phyloP scores from a whole-genome alignment of 2,797 vertebrate genomes.

The Intellagama lesueurii region DNA sequence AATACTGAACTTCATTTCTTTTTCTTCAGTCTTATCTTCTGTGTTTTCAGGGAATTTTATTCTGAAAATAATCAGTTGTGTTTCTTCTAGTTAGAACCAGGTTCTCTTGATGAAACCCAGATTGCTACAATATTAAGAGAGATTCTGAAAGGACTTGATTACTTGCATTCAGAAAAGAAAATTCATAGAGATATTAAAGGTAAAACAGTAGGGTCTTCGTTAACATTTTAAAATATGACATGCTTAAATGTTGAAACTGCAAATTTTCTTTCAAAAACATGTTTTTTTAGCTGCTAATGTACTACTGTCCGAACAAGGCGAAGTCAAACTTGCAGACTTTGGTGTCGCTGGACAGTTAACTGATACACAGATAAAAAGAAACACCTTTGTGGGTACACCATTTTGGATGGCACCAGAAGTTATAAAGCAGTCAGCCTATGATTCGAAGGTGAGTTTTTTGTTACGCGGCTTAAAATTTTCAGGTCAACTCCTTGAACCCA shows the following conservation, averaged over 20 bases:
- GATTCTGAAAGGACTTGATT: slow-evolving; percentile 96
- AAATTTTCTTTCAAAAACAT: slow-evolving; percentile 4
- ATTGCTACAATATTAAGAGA: slow-evolving; percentile 97
- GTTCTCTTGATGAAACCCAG: slow-evolving; percentile 92
- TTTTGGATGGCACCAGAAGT: slow-evolving; percentile 99
- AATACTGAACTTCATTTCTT: background rate
- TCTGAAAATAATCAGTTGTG: slow-evolving; percentile 22
- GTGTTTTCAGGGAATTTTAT: background rate
- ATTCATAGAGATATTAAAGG: slow-evolving; percentile 99
- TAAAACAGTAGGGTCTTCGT: slow-evolving; percentile 60
- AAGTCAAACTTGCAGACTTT: slow-evolving; percentile 97
- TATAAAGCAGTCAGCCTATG: slow-evolving; percentile 97
- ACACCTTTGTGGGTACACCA: slow-evolving; percentile 97
- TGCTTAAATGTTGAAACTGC: background rate
- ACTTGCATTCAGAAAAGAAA: slow-evolving; percentile 98
- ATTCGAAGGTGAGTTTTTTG: slow-evolving; percentile 89
- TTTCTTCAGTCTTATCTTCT: background rate
- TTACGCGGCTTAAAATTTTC: background rate
- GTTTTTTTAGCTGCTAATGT: slow-evolving; percentile 85
- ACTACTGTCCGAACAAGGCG: slow-evolving; percentile 94
- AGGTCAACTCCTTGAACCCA: background rate
- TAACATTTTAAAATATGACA: background rate
- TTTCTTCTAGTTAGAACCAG: slow-evolving; percentile 89
- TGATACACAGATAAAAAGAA: slow-evolving; percentile 98
- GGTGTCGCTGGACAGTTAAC: slow-evolving; percentile 97